Conservation (phyloP, 2,113 vertebrate genomes). For the Calonectris borealis region DNA sequence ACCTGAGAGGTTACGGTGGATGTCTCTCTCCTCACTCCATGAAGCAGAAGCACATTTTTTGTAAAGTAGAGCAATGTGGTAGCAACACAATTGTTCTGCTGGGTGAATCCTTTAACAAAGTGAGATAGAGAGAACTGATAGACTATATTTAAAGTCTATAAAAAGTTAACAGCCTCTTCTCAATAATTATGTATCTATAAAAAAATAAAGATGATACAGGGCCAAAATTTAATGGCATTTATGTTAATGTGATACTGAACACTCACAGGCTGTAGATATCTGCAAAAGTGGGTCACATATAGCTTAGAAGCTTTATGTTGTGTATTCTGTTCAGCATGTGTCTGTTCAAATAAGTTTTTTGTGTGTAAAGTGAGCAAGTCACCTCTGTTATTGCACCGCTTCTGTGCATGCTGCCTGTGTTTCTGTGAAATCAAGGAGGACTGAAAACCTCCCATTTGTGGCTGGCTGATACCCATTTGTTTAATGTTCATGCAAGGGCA, state of each 20-base stretch:
- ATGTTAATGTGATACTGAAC: slow-evolving; percentile 45
- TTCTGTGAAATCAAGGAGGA: background rate
- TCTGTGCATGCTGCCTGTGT: background rate
- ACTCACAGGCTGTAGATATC: background rate
- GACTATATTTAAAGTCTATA: slow-evolving; percentile 55
- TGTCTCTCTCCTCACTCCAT: background rate
- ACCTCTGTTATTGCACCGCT: background rate
- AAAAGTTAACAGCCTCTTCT: slow-evolving; percentile 62
- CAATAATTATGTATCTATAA: slow-evolving; percentile 65
- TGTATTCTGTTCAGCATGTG: background rate
- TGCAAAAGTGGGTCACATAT: background rate
- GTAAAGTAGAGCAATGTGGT: background rate
- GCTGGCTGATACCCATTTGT: background rate
- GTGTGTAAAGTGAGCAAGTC: background rate
- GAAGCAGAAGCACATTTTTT: background rate
- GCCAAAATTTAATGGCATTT: slow-evolving; percentile 46
- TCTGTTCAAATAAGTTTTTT: background rate
- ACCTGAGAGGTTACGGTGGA: background rate
- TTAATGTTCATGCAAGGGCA: background rate
- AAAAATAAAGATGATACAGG: slow-evolving; percentile 58
- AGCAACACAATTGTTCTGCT: slow-evolving; percentile 10
- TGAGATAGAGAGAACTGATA: background rate
- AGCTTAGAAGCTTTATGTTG: background rate
- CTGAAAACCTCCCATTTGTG: background rate
- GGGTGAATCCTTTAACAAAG: background rate